Evolutionary conservation across 2,888 invertebrate genomes (phyloP).

Genomic region (Lutraria lutraria): DNA sequence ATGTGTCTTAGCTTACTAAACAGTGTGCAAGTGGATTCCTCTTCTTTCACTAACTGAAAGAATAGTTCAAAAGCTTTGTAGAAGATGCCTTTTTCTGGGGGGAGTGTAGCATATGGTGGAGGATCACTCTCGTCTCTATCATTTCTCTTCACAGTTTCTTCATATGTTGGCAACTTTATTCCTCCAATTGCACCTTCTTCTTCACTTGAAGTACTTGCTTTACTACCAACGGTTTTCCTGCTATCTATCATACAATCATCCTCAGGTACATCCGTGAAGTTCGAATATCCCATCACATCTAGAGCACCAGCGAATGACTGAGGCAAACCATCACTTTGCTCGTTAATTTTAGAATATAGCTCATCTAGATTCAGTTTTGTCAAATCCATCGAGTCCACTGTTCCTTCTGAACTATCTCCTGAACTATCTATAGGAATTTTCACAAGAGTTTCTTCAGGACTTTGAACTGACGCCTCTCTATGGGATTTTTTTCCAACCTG

Average conservation of each 20-base stretch:
- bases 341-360: constrained; percentile 30
- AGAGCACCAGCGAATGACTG: constrained; percentile 39
- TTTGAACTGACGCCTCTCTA: not conserved
- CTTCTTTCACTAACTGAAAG: constrained; percentile 48
- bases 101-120: constrained; percentile 27
- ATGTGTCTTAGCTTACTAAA: constrained; percentile 70
- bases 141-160: constrained; percentile 16
- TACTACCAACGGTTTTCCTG: not conserved
- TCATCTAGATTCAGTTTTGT: constrained; percentile 24
- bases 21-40: constrained; percentile 50
- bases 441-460: constrained; percentile 26
- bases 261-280: not conserved
- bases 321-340: constrained; percentile 37
- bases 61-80: constrained; percentile 59
- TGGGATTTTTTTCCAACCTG: not conserved
- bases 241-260: not conserved
- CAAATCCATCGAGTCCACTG: constrained; percentile 28
- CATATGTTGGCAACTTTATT: not conserved
- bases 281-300: constrained; percentile 16
- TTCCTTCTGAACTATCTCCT: not conserved
- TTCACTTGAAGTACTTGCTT: constrained; percentile 15
- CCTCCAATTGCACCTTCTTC: not conserved
- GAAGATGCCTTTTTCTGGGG: constrained; percentile 44
- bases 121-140: not conserved
- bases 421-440: constrained; percentile 34